Evolutionary conservation across 1,140 invertebrate species (phyloP).

Genomic region (Maniola jurtina): DNA sequence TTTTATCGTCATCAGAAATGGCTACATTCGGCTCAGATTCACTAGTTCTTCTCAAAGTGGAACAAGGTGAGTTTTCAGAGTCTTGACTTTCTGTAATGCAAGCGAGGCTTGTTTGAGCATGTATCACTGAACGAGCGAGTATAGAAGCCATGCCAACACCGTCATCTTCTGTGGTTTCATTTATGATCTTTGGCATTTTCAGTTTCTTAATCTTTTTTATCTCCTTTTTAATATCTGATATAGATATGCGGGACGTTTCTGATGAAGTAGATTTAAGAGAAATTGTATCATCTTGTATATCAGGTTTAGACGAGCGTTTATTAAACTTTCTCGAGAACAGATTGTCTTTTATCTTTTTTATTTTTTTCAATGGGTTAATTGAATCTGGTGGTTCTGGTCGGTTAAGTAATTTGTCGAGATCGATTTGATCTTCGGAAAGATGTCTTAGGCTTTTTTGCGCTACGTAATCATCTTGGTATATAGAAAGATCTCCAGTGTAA

Average conservation of each 20-base stretch:
- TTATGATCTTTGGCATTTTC: slow-evolving; percentile 78
- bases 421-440: slow-evolving; percentile 64
- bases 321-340: slow-evolving; percentile 57
- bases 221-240: slow-evolving; percentile 70
- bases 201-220: slow-evolving; percentile 65
- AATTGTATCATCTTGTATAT: slow-evolving; percentile 62
- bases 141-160: slow-evolving; percentile 82
- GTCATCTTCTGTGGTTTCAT: slow-evolving; percentile 79
- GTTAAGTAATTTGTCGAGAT: slow-evolving; percentile 62
- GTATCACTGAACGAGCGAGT: slow-evolving; percentile 81
- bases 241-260: slow-evolving; percentile 67
- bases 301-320: slow-evolving; percentile 46
- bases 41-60: slow-evolving; percentile 66
- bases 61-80: slow-evolving; percentile 68
- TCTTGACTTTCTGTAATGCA: slow-evolving; percentile 80
- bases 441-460: slow-evolving; percentile 61
- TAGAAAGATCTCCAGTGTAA: slow-evolving; percentile 58
- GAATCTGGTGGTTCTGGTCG: slow-evolving; percentile 49
- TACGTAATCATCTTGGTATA: slow-evolving; percentile 63
- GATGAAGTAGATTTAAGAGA: slow-evolving; percentile 68
- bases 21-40: slow-evolving; percentile 64
- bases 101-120: slow-evolving; percentile 81
- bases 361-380: slow-evolving; percentile 52
- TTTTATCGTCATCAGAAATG: slow-evolving; percentile 46
- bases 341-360: slow-evolving; percentile 62